These are phyloP conservation scores for Drosophila paranaensis DNA, from an alignment of 2,888 invertebrate genomes.

Conservation along the genomic window DNA sequence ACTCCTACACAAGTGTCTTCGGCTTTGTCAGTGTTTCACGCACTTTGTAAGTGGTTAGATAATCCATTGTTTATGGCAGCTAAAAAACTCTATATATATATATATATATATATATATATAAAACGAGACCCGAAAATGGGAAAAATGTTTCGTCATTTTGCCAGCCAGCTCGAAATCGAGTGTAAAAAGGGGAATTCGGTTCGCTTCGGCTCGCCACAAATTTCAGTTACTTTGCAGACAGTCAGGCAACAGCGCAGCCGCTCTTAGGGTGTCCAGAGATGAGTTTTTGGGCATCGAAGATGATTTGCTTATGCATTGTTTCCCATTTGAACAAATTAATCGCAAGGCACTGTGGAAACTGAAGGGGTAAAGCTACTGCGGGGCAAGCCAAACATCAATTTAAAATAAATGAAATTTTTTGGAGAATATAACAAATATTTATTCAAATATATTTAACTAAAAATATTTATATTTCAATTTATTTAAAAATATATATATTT, in stretches of 20 bases:
- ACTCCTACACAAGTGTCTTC: constrained; percentile 68
- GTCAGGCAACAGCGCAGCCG: constrained; percentile 38
- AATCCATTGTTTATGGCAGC: constrained; percentile 76
- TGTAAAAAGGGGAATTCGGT: constrained; percentile 36
- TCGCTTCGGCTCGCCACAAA: constrained; percentile 51
- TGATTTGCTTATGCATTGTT: constrained; percentile 49
- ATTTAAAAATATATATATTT: too few species aligned
- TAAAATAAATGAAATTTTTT: background rate
- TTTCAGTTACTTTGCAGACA: constrained; percentile 55
- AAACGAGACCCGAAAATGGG: constrained; percentile 34
- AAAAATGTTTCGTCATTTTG: constrained; percentile 76
- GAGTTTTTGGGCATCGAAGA: constrained; percentile 11
- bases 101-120: background rate
- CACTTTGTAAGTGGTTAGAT: constrained; percentile 80
- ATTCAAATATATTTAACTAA: background rate
- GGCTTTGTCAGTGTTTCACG: constrained; percentile 65
- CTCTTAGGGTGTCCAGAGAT: constrained; percentile 8
- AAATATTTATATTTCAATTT: background rate
- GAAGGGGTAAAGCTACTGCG: constrained; percentile 30
- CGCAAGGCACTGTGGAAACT: constrained; percentile 16
- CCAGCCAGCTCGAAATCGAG: constrained; percentile 29
- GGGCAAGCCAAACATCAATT: background rate
- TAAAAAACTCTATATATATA: background rate
- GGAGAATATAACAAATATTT: background rate
- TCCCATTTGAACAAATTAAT: constrained; percentile 46